Base-by-base conservation (phyloP, 1,140 invertebrate genomes). In the Antheraea pernyi region DNA sequence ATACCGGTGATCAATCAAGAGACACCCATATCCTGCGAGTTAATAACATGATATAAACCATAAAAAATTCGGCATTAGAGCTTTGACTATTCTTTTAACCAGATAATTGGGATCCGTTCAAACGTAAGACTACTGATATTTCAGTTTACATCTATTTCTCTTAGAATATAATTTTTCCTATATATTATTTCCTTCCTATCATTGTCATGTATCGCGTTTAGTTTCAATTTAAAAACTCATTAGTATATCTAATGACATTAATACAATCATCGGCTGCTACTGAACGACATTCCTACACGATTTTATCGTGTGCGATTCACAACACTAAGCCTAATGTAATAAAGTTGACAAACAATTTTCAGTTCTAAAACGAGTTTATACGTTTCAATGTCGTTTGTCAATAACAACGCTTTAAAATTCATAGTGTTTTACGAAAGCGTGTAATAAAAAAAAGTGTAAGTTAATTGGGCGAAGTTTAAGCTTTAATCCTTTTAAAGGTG, bases 161-260 rank as follows among this genome's bases (percentile, higher is more conserved):
- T 30, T 30, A 30, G 22, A 30, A 30, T 30, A 30, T 30, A 1
- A 30, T 30, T 30, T n/a, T 30, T 30, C 22, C 22, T 30, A 30
- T 30, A 30, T 30, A 30, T 30, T 42, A 3, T 42, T 42, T 4
- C 39, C 39, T 42, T 42, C 39, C 8, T 42, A 42, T 42, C 39
- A 42, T 42, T 42, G 11, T 42, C 11, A 42, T 42, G 2, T 10
- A 42, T 42, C 64, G 70, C 62, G 36, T 70, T 75, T 81, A 73
- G 74, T 79, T 60, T 19, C 59, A 68, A 67, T 30, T 30, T 30
- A 79, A 77, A 77, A 72, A 71, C 69, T 79, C 73, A 79, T 75
- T 77, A 76, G 75, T 68, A 73, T 74, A 71, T 69, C 78, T 77
- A 77, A 79, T 77, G 78, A 75, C 78, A 77, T 77, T 77, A 79